Evolutionary conservation across 2,797 vertebrate species (phyloP), one percentile per base, ranked within the genome.

Genomic region (Bucorvus abyssinicus): DNA sequence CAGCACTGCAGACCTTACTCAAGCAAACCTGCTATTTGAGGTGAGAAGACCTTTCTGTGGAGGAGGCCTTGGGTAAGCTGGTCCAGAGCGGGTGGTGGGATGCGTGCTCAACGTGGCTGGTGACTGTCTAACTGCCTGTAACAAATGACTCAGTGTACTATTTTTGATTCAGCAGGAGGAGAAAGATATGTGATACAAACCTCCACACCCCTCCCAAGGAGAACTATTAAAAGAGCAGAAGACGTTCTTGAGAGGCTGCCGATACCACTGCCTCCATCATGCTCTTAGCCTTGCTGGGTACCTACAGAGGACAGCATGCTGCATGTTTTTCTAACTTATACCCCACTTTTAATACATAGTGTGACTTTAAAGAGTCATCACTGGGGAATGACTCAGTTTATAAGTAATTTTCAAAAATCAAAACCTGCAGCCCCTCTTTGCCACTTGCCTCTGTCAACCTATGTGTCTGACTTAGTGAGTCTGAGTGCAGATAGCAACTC

Each of bases 141-240:
- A 49, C 71, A 89, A 84, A 23, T 97, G 94, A 96, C 65, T 91
- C 94, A 96, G 57, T 21, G 70, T 63, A 47, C 96, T 96, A 97
- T 97, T 96, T 97, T 88, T 92, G 93, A 91, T 94, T 45, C 84
- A 60, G 92, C 93, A 59, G 81, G 27, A 38, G 91, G 85, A 94
- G 81, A 93, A 83, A 68, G 92, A 94, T 95, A 95, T 0, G 2
- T 91, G 95, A 96, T 95, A 89, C 73, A 93, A 95, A 88, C 79
- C 87, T 89, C 71, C 85, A 69, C 84, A 30, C 29, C 42, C 87
- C 32, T 52, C 8, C 14, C 63, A 44, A 89, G 89, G 56, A 91
- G 90, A 75, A 71, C 92, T 97, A 97, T 97, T 97, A 97, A 96
- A 97, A 97, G 96, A 93, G 84, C 75, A 93, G 95, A 94, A 96